Base-by-base conservation (phyloP, 2,113 vertebrate genomes). In the Phyllostomus discolor region DNA sequence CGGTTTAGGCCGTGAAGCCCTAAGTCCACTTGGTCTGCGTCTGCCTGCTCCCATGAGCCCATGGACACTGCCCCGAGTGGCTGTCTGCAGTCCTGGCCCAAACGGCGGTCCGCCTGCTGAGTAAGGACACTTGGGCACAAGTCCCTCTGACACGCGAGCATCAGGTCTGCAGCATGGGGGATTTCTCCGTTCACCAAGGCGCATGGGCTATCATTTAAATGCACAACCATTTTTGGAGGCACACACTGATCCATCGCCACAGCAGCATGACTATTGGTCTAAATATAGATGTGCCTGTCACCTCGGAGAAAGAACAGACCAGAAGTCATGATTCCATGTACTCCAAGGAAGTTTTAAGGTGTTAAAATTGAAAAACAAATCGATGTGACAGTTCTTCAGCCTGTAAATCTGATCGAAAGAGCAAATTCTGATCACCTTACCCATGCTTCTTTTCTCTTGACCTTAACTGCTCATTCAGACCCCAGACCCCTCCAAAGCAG, bases 281-380 rank as follows among this genome's bases (percentile, higher is more conserved):
- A 97, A 96, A 96, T 93, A 97, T 81, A 96, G 95, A 94, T 17
- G 41, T 57, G 89, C 91, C 86, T 81, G 91, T 94, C 83, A 80
- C 91, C 88, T 59, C 93, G 24, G 86, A 94, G 88, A 85, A 89
- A 93, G 88, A 87, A 90, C 86, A 85, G 88, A 85, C 81, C 93
- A 96, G 66, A 85, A 97, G 67, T 92, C 93, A 83, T 31, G 82
- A 38, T 70, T 72, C 82, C 62, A 93, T 52, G 93, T 52, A 76
- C 70, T 64, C 67, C 52, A 38, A 93, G 93, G 94, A 96, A 96
- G 88, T 46, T 52, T 91, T 73, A 96, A 96, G 82, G 82, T 66
- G 64, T 72, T 31, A 59, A 64, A 84, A 73, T 14, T 46, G 62
- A 92, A 89, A 92, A 94, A 52, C 70, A 89, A 87, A 92, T 76